Conservation (phyloP, 53 echinoderm and acorn worm genomes). For the Henricia sp. region DNA sequence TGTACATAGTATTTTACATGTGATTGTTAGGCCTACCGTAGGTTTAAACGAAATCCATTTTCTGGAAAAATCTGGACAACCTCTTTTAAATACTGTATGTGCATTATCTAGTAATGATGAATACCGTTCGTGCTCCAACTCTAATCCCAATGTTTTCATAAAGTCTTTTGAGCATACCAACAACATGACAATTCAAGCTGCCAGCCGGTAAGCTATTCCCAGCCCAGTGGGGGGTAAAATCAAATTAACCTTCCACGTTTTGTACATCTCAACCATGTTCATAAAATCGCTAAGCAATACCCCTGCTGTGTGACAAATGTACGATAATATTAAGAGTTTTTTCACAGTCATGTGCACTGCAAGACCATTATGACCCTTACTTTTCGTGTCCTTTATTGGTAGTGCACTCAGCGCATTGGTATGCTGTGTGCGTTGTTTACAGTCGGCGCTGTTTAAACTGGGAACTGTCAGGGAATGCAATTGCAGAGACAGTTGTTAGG, state of each 20-base stretch:
- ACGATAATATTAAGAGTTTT: not conserved
- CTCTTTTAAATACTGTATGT: not conserved
- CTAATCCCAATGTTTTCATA: not conserved
- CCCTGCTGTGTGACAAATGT: conserved; percentile 29
- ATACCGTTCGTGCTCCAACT: not conserved
- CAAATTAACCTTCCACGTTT: conserved; percentile 32
- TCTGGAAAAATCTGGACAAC: no score
- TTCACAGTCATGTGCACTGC: not conserved
- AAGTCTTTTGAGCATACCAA: conserved; percentile 29
- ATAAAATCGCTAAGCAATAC: not conserved
- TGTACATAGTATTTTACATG: no score
- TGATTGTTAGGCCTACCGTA: not conserved
- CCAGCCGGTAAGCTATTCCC: conserved; percentile 42
- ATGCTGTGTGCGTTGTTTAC: conserved; percentile 29
- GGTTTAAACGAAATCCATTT: no score
- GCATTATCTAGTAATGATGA: not conserved
- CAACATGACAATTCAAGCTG: conserved; percentile 26
- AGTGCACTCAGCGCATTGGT: not conserved
- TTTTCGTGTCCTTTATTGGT: conserved; percentile 59
- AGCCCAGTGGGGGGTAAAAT: conserved; percentile 40
- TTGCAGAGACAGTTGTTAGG: conserved; percentile 38
- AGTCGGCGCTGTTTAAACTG: not conserved
- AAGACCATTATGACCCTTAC: not conserved
- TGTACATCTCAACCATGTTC: no score
- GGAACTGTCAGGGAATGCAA: no score